A percentile compares a stretch with the other conserved stretches of the same genome.
Evolutionary conservation across 1,140 invertebrate species (phyloP).

Genomic region (Diachasma alloeum): DNA sequence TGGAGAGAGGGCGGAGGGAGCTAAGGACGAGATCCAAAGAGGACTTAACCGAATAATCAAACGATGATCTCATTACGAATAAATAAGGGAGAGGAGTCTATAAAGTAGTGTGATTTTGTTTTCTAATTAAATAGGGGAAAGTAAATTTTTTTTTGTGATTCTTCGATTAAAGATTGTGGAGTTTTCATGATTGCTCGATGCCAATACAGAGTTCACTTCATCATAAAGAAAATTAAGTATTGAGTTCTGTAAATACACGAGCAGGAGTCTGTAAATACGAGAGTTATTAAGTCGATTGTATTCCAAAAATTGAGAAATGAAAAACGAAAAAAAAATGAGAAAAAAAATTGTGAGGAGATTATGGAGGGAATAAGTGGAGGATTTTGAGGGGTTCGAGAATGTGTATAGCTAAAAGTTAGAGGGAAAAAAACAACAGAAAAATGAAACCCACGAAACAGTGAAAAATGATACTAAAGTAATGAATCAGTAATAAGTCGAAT

Average conservation of each 20-base stretch:
- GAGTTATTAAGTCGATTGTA: constrained; percentile 39
- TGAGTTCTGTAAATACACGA: not conserved
- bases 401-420: constrained; percentile 58
- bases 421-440: constrained; percentile 47
- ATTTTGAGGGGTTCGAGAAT: constrained; percentile 48
- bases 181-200: not conserved
- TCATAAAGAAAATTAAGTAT: not conserved
- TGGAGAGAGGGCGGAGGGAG: constrained; percentile 42
- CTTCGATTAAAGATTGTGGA: not conserved
- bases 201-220: not conserved
- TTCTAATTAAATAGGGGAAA: constrained; percentile 8
- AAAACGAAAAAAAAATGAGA: constrained; percentile 32
- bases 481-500: constrained; percentile 62
- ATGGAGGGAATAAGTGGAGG: constrained; percentile 35
- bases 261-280: constrained; percentile 14
- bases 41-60: constrained; percentile 66
- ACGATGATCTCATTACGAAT: constrained; percentile 65
- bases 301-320: constrained; percentile 40
- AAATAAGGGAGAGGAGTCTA: constrained; percentile 61
- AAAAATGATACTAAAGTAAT: constrained; percentile 60
- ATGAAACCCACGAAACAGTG: constrained; percentile 44
- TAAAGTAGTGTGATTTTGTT: constrained; percentile 49
- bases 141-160: constrained; percentile 1
- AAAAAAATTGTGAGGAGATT: constrained; percentile 23
- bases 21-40: constrained; percentile 65